These are phyloP conservation scores for Gymnogyps californianus DNA, from an alignment of 2,113 vertebrate genomes.

Conservation along the genomic window DNA sequence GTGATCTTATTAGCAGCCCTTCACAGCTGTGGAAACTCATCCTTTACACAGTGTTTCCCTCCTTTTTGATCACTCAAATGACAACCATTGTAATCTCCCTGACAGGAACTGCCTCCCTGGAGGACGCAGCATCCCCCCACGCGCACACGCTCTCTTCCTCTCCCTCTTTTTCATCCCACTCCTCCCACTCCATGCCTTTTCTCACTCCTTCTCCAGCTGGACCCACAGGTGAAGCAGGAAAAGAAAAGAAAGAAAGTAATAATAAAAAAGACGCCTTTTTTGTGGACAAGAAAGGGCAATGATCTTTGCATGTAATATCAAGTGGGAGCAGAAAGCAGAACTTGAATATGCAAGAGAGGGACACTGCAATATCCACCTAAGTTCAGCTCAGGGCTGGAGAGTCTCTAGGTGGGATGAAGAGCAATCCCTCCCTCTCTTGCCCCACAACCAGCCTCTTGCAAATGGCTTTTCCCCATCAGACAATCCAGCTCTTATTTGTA, in stretches of 20 bases:
- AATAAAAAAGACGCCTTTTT: neutral
- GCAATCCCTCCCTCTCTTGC: neutral
- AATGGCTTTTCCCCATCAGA: neutral
- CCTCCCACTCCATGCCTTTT: neutral
- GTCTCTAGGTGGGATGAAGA: neutral
- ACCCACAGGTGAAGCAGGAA: neutral
- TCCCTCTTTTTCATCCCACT: neutral
- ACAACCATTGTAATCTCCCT: constrained; percentile 25
- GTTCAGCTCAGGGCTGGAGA: neutral
- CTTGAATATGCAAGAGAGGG: neutral
- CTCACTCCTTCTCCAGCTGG: neutral
- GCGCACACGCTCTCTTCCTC: rapidly evolving
- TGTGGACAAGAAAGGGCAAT: neutral
- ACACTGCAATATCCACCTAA: neutral
- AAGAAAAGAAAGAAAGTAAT: neutral
- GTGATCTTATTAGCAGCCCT: neutral
- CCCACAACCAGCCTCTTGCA: neutral
- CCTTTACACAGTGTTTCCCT: neutral
- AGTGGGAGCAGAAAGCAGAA: neutral
- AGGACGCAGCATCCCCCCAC: neutral
- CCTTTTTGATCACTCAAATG: constrained; percentile 46
- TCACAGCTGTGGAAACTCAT: constrained; percentile 42
- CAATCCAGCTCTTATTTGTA: neutral
- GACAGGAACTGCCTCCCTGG: constrained; percentile 28
- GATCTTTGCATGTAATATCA: neutral